phyloP scores from a whole-genome alignment of 1,140 invertebrate genomes.

The Lethocerus indicus region DNA sequence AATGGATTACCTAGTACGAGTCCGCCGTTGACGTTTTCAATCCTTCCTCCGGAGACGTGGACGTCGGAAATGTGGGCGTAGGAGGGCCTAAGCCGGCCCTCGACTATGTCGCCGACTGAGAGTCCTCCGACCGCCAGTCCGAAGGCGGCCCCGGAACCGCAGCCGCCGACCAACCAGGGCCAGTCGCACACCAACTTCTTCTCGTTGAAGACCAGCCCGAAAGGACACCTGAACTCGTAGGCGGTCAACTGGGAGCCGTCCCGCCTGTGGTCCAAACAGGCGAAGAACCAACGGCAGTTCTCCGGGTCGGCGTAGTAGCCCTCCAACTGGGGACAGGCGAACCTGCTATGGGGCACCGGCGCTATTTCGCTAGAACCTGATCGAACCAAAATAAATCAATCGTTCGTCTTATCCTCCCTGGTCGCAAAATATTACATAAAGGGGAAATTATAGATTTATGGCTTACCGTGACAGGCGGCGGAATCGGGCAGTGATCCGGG shows the following conservation, averaged over 20 bases:
- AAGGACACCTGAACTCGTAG: conserved; percentile 71
- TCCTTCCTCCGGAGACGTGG: conserved; percentile 20
- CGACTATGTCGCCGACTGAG: conserved; percentile 17
- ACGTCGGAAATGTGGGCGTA: conserved; percentile 19
- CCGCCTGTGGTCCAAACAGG: conserved; percentile 55
- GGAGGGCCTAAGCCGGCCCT: conserved; percentile 17
- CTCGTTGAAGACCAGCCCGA: conserved; percentile 62
- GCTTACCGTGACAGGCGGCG: conserved; percentile 37
- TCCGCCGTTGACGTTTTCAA: conserved; percentile 15
- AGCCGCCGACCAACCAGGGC: conserved; percentile 39
- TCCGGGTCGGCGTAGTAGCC: conserved; percentile 64
- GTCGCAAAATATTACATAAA: not conserved
- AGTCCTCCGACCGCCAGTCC: conserved; percentile 5
- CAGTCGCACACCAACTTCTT: conserved; percentile 55
- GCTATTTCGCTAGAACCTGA: conserved; percentile 53
- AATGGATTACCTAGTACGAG: conserved; percentile 19
- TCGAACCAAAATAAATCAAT: not conserved
- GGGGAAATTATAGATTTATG: not conserved
- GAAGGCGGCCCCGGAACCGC: conserved; percentile 12
- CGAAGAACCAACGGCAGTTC: conserved; percentile 75
- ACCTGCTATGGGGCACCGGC: conserved; percentile 42
- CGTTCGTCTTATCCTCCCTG: not conserved
- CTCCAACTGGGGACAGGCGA: conserved; percentile 37
- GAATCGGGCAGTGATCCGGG: conserved; percentile 51
- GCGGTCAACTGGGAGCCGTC: conserved; percentile 37